Percentiles rank a stretch among this genome's conserved stretches.
These are phyloP conservation scores for Drosophila parabipectinata DNA, from an alignment of 1,140 invertebrate species.

Conservation along the genomic window DNA sequence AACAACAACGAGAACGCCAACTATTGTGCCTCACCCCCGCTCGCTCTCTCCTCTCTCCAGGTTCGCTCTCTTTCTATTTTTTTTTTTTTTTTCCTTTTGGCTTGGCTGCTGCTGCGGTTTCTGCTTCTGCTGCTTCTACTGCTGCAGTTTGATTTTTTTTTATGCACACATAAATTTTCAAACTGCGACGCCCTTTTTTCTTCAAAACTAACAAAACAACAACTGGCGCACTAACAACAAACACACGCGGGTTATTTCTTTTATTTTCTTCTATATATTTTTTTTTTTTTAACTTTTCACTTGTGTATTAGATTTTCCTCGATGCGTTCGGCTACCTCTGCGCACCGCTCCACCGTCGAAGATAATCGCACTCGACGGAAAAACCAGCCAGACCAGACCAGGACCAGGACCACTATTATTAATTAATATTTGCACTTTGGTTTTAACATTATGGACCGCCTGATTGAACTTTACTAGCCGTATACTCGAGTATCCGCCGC, in stretches of 20 bases:
- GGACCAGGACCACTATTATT: background rate
- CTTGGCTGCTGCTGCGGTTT: slow-evolving; percentile 42
- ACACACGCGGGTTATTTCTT: slow-evolving; percentile 8
- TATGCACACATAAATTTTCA: slow-evolving; percentile 62
- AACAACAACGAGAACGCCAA: background rate
- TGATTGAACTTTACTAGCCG: no score
- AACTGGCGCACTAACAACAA: slow-evolving; percentile 27
- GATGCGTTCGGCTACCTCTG: slow-evolving; percentile 30
- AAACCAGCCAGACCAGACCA: slow-evolving; percentile 3
- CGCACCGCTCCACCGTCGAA: background rate
- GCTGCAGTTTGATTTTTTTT: slow-evolving; percentile 49
- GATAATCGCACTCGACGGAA: background rate
- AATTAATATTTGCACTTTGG: background rate
- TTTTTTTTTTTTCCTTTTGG: slow-evolving; percentile 24
- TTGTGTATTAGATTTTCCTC: slow-evolving; percentile 58
- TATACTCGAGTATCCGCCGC: no score
- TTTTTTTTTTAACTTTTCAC: slow-evolving; percentile 53
- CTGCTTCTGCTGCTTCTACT: slow-evolving; percentile 44
- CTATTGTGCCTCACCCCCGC: slow-evolving; percentile 27
- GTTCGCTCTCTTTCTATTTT: slow-evolving; percentile 18
- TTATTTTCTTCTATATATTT: background rate
- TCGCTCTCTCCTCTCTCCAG: slow-evolving; percentile 10
- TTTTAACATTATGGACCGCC: no score
- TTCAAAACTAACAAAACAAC: slow-evolving; percentile 43
- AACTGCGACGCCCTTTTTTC: slow-evolving; percentile 74